These are phyloP conservation scores for Lates japonicus DNA, from an alignment of 2,797 vertebrate species.

Conservation along the genomic window DNA sequence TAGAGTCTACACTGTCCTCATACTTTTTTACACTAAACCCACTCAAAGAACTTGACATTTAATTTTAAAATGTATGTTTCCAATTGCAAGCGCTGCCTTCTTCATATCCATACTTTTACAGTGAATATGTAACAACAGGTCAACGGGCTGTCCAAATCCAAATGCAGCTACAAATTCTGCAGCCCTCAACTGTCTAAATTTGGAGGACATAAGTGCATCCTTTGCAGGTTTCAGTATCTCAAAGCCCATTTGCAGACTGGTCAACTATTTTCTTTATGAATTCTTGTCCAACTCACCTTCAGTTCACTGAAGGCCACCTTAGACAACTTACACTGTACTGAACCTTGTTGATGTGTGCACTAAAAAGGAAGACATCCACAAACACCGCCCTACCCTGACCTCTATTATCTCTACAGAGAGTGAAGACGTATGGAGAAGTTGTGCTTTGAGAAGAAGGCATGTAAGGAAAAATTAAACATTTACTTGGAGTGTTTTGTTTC, in stretches of 20 bases:
- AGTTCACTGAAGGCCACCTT: conserved; percentile 27
- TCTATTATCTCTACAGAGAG: neutral
- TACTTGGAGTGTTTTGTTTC: neutral
- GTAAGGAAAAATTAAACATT: neutral
- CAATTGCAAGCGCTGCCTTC: neutral
- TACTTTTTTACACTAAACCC: neutral
- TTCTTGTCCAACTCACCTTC: neutral
- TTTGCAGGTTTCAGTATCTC: neutral
- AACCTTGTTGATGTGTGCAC: conserved; percentile 1
- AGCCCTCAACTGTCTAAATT: neutral
- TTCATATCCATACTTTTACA: neutral
- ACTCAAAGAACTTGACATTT: neutral
- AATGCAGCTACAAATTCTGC: neutral
- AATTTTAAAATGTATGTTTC: neutral
- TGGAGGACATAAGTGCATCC: neutral
- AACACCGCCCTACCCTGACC: neutral
- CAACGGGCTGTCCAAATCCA: neutral
- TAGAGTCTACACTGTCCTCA: neutral
- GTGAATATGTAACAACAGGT: neutral
- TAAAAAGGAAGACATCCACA: conserved; percentile 5
- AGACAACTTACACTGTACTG: conserved; percentile 19
- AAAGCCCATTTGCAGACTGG: neutral
- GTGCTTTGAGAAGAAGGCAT: neutral
- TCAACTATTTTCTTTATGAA: neutral
- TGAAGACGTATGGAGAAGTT: neutral